Conservation (phyloP, 2,888 invertebrate species). For the Machimus rusticus region DNA sequence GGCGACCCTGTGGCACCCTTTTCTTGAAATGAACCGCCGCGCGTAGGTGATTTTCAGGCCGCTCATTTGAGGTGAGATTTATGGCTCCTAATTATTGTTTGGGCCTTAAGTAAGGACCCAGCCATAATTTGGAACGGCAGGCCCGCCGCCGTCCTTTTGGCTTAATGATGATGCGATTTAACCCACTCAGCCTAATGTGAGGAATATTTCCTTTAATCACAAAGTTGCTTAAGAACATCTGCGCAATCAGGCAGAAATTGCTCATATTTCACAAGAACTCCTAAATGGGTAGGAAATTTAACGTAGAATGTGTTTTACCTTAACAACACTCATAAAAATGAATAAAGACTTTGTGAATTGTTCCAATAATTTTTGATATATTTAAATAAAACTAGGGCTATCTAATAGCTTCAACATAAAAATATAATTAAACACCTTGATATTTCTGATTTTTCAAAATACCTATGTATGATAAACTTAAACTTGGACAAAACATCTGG, state of each 20-base stretch:
- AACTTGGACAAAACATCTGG: too few species aligned
- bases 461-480: too few species aligned
- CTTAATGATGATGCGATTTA: not conserved
- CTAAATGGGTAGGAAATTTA: too few species aligned
- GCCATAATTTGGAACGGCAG: not conserved
- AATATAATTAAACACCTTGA: too few species aligned
- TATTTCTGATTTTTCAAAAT: too few species aligned
- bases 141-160: not conserved
- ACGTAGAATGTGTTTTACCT: too few species aligned
- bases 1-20: constrained; percentile 14
- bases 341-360: too few species aligned
- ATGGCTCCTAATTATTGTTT: constrained; percentile 9
- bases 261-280: not conserved
- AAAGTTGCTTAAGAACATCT: not conserved
- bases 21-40: not conserved
- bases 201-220: not conserved
- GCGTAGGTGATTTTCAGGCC: constrained; percentile 1
- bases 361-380: too few species aligned
- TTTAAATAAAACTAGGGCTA: too few species aligned
- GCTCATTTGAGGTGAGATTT: constrained; percentile 25
- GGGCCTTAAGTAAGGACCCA: not conserved
- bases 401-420: too few species aligned
- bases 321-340: too few species aligned
- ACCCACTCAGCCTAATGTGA: not conserved
- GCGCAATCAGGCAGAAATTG: not conserved